Evolutionary conservation across 2,888 invertebrate species (phyloP), one percentile per base, ranked within the genome.

Genomic region (Harpagoxenus sublaevis): DNA sequence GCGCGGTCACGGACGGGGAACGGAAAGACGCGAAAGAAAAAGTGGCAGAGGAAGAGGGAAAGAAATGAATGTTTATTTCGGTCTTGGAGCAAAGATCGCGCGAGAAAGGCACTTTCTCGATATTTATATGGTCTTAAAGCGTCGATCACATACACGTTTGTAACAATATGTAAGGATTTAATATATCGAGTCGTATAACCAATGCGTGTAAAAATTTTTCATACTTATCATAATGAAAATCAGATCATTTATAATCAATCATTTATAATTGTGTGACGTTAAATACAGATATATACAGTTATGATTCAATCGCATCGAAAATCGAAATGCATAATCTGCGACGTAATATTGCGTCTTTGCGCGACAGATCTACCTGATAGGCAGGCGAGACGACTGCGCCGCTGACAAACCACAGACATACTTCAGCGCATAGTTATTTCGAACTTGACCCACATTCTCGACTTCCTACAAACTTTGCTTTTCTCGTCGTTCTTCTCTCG

Each of bases 391-490:
- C 51, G 87, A 86, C 84, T 71, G 83, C 70, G 77, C 85, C 48
- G 60, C 45, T 66, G 86, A 77, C 84, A 75, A 75, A 74, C 55
- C 35, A 53, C 75, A 23, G 23, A 23, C 23, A 75, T 83, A 73
- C 71, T 70, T 35, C 28, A 45, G 55, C 75, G 86, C 88, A 88
- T 89, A 90, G 92, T 91, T 92, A 93, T 92, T 93, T 91, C 89
- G 92, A 92, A 92, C 92, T 92, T 92, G 92, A 92, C 92, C 92
- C 89, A 92, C 75, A 92, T 92, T 77, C 83, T 48, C 82, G 51
- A 23, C 87, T 86, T 85, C 79, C 85, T 62, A 42, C 82, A 73
- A 86, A 84, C 83, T 53, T 71, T 75, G 79, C 78, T 86, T 90
- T 84, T 57, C 68, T 71, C 83, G 35, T 71, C 83, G 35, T 35